Evolutionary conservation across 1,140 invertebrate species (phyloP), one percentile per base, ranked within the genome.

Genomic region (Calliphora vicina): DNA sequence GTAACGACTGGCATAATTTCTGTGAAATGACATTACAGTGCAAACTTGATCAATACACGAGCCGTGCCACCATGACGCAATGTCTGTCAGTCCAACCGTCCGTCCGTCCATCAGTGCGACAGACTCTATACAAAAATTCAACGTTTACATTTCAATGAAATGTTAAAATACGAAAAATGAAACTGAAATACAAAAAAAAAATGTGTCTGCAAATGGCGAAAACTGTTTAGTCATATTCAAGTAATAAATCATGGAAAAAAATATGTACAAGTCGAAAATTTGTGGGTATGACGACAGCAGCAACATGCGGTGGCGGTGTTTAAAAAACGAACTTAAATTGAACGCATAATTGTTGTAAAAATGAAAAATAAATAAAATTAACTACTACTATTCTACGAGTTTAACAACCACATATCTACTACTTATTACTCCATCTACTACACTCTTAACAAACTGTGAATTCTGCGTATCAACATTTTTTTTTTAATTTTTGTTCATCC

Each of bases 291-390:
- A 78, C 74, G 74, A 78, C 74, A 78, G 74, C 74, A 78, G 20
- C 74, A 23, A 78, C 74, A 78, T 78, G 74, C 35, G 74, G 74
- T 78, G 74, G 74, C 74, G 74, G 74, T 78, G 43, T 78, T 78
- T 78, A 43, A 23, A 35, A 78, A 23, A 78, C 23, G 17, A 78
- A 78, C 74, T 43, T 78, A 78, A 78, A 78, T 78, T 78, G 74
- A 78, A 78, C 74, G 74, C 74, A 26, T 78, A 78, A 78, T 78
- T 78, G 35, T 78, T 78, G 74, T 78, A 45, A 78, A 67, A 23
- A 67, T 67, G 23, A 67, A 20, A 67, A 67, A 67, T 20, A 20
- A 67, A 20, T 23, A 23, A 67, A 20, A 23, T 23, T 67, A 20
- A 23, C 57, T 27, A 29, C 26, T 29, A 43, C 73, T 43, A 76